These are phyloP conservation scores for Spodoptera litura DNA, from an alignment of 1,140 invertebrate species.

Conservation along the genomic window DNA sequence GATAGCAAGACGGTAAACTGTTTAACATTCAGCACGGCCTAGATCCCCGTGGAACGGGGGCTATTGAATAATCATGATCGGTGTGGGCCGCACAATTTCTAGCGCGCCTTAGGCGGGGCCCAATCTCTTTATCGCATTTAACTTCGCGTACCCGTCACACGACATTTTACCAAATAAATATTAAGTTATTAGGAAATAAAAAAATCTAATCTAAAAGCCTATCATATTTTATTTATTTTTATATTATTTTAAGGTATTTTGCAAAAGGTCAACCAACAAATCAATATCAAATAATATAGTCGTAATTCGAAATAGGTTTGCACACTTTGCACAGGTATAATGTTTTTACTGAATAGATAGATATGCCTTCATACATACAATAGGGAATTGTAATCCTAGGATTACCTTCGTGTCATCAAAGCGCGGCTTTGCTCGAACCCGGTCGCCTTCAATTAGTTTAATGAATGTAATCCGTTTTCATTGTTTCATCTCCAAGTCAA, in stretches of 20 bases:
- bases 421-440: background rate
- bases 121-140: conserved; percentile 47
- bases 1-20: conserved; percentile 59
- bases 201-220: too few species aligned
- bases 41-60: conserved; percentile 63
- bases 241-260: too few species aligned
- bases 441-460: conserved; percentile 21
- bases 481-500: background rate
- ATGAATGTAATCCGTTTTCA: conserved; percentile 15
- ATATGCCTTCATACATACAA: background rate
- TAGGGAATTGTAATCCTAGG: conserved; percentile 12
- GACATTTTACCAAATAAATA: conserved; percentile 14
- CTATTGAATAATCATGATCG: conserved; percentile 82
- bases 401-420: conserved; percentile 12
- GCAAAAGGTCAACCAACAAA: too few species aligned
- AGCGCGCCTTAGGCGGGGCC: conserved; percentile 50
- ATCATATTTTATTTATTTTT: too few species aligned
- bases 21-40: conserved; percentile 73
- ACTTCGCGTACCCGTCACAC: conserved; percentile 33
- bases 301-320: too few species aligned
- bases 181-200: conserved; percentile 20
- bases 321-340: background rate
- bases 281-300: too few species aligned
- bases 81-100: conserved; percentile 72
- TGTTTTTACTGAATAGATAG: background rate